A percentile compares a stretch with the other conserved stretches of the same genome.
phyloP scores from a whole-genome alignment of 2,797 vertebrate species.

The Amphiprion clarkii region DNA sequence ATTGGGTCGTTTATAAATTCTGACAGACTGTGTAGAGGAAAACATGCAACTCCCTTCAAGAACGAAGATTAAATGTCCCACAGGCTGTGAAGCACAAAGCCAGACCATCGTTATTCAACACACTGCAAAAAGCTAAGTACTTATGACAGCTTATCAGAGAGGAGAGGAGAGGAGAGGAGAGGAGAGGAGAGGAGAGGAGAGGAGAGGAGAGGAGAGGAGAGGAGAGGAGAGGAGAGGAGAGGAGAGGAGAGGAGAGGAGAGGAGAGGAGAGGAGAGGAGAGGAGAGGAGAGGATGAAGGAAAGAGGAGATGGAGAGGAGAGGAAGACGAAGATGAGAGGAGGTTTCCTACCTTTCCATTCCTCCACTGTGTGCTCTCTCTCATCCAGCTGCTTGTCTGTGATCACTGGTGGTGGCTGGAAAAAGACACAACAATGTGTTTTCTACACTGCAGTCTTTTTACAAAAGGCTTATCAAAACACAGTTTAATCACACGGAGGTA shows the following conservation, averaged over 20 bases:
- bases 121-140: conserved; percentile 7
- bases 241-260: background rate
- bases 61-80: conserved; percentile 35
- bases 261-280: background rate
- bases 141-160: conserved; percentile 32
- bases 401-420: conserved; percentile 95
- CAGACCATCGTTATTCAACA: conserved; percentile 34
- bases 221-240: background rate
- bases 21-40: conserved; percentile 16
- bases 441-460: background rate
- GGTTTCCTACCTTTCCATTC: conserved; percentile 95
- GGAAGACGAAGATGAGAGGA: background rate
- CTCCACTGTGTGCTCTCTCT: conserved; percentile 97
- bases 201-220: background rate
- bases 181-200: too few species aligned
- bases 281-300: background rate
- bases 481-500: background rate
- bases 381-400: conserved; percentile 97
- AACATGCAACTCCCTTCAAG: conserved; percentile 20
- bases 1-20: background rate
- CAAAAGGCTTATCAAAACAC: background rate
- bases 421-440: conserved; percentile 1
- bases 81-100: conserved; percentile 29
- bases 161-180: background rate
- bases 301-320: background rate